These are phyloP conservation scores for Pantherophis alleghaniensis DNA, from an alignment of 2,797 vertebrate genomes.

Conservation along the genomic window DNA sequence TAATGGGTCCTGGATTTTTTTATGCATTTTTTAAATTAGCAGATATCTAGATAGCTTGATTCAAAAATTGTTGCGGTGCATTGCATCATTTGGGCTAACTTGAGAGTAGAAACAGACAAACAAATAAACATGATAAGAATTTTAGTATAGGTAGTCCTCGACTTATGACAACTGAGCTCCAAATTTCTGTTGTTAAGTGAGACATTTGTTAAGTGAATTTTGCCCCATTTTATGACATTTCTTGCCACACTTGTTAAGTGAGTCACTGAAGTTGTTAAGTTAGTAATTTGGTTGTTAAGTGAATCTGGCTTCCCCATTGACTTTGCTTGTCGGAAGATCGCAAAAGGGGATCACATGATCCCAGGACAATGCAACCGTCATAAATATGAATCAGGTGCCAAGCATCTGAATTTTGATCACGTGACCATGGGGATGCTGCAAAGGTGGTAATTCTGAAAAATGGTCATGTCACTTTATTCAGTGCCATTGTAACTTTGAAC, in stretches of 20 bases:
- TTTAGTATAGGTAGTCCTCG: neutral
- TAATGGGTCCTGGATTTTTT: neutral
- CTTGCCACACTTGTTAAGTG: neutral
- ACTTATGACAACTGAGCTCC: neutral
- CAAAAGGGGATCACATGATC: neutral
- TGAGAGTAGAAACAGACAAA: neutral
- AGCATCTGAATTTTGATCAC: neutral
- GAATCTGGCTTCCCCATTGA: neutral
- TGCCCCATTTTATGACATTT: neutral
- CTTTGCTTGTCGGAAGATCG: neutral
- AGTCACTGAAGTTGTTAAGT: neutral
- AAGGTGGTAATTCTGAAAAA: neutral
- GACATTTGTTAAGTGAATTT: neutral
- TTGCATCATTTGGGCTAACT: neutral
- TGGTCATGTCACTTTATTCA: neutral
- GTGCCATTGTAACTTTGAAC: neutral
- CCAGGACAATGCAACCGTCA: neutral
- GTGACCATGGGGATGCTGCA: neutral
- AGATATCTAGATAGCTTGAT: neutral
- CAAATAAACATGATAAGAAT: neutral
- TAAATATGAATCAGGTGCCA: neutral
- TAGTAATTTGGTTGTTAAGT: neutral
- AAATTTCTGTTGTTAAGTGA: neutral
- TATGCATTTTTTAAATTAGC: neutral
- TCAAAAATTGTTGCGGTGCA: neutral